Base-by-base conservation (phyloP, 2,888 invertebrate species). In the Homarus gammarus region DNA sequence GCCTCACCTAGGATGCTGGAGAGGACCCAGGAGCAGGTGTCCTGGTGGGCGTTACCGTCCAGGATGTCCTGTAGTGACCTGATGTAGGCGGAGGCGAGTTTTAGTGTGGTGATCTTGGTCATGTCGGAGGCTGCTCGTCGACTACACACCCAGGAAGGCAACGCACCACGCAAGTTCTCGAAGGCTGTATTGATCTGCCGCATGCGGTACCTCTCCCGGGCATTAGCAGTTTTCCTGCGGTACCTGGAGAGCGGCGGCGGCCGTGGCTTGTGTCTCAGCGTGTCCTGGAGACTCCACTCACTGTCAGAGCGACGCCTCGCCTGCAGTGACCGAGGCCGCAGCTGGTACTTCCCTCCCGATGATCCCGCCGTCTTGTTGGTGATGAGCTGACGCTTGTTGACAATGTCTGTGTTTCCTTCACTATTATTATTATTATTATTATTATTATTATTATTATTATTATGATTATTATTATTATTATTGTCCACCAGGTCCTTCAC, bases 221-320 rank as follows among this genome's bases (percentile, higher is more conserved):
- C 75, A n/a, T 75, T 75, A 27, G 75, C 75, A 10, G 75, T 75
- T 44, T 75, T 75, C 75, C 75, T 75, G 75, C 75, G 75, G 75
- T 75, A 75, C 75, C 75, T 75, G 44, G 75, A 75, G 44, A 75
- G 75, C 75, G 75, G 75, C 75, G 75, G 44, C 40, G 75, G 44
- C 40, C 75, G 75, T n/a, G 75, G 75, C 44, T 75, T 75, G 75
- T 75, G 75, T 75, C 75, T 40, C 75, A 75, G 44, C 27, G 44
- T 36, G 44, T 75, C 75, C 75, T 49, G 44, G 75, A 75, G 33
- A 33, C 40, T 44, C 75, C 75, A 75, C 44, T 75, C 75, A n/a
- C 75, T 75, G 40, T 75, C 75, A n/a, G 44, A 75, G 44, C 40
- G 75, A 49, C 75, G 75, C 44, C 75, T 40, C n/a, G 75, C 18